phyloP scores from a whole-genome alignment of 2,888 invertebrate genomes.

The Plebejus argus region DNA sequence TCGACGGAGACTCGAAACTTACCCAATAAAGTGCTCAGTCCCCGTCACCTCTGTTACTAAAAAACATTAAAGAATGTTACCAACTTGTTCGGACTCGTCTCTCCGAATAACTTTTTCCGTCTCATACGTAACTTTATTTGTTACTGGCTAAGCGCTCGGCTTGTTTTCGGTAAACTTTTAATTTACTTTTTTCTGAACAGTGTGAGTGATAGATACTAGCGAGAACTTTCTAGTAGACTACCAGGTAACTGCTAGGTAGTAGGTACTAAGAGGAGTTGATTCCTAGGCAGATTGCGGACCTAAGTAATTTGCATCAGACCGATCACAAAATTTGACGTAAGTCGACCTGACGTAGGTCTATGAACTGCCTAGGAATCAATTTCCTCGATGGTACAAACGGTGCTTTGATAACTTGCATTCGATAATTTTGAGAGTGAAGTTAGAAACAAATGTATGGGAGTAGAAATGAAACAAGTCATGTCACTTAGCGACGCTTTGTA shows the following conservation, averaged over 20 bases:
- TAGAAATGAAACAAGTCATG: no score
- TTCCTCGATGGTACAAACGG: no score
- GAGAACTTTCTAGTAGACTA: no score
- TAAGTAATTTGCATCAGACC: no score
- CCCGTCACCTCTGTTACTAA: constrained; percentile 24
- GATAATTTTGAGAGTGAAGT: no score
- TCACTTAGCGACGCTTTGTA: no score
- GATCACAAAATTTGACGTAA: no score
- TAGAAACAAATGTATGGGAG: no score
- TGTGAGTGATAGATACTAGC: background rate
- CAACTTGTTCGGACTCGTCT: constrained; percentile 24
- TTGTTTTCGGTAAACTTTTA: constrained; percentile 1
- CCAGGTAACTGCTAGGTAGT: background rate
- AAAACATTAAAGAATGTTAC: constrained; percentile 29
- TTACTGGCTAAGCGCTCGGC: background rate
- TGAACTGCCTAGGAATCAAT: no score
- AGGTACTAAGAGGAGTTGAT: background rate
- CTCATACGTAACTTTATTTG: constrained; percentile 27
- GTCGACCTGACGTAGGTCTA: no score
- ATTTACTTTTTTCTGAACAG: constrained; percentile 8
- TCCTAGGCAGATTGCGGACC: no score
- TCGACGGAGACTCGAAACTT: background rate
- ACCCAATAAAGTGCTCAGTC: constrained; percentile 11
- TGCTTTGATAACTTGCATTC: no score
- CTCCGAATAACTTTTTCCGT: constrained; percentile 21